Base-by-base conservation (phyloP, 2,888 invertebrate genomes). In the Poecilus cupreus region DNA sequence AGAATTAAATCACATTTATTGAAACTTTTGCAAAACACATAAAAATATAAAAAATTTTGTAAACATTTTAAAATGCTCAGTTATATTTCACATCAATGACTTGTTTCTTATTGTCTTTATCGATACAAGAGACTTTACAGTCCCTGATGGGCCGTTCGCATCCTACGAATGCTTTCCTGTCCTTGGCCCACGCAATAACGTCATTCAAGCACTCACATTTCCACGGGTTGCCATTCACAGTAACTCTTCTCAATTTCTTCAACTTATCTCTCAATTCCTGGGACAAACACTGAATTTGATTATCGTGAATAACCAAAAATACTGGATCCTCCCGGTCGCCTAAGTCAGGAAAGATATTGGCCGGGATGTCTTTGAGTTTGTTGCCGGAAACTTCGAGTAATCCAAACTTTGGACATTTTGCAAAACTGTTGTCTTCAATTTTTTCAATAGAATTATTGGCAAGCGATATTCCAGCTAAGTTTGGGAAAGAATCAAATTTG, bases 161-260 rank as follows among this genome's bases (percentile, higher is more conserved):
- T n/a, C 57, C 54, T 4, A 77, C 60, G 18, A 20, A 77, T 8
- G 77, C 77, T 37, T 54, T 60, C n/a, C 26, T 57, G 24, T 11
- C 8, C 20, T 39, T 57, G 5, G 57, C 77, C 77, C 77, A 77
- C 3, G 37, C 32, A 10, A 57, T 77, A 6, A 77, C 60, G 16
- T 77, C 60, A 77, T 60, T 57, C 77, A 77, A 60, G n/a, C 77
- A 77, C 20, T 77, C 57, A 24, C 77, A 77, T 11, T 60, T 32
- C 77, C 77, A 77, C 11, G 77, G 77, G n/a, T 77, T 77, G 22
- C 22, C 77, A 32, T 77, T 32, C 10, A 77, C 43, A 11, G 77
- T 77, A 11, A 77, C n/a, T 18, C 60, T 57, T 57, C 43, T 54
- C 24, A 77, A 57, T 77, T 20, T 39, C 16, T 77, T 77, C 2